These are phyloP conservation scores for Penaeus monodon DNA, from an alignment of 2,888 invertebrate genomes.

Conservation along the genomic window DNA sequence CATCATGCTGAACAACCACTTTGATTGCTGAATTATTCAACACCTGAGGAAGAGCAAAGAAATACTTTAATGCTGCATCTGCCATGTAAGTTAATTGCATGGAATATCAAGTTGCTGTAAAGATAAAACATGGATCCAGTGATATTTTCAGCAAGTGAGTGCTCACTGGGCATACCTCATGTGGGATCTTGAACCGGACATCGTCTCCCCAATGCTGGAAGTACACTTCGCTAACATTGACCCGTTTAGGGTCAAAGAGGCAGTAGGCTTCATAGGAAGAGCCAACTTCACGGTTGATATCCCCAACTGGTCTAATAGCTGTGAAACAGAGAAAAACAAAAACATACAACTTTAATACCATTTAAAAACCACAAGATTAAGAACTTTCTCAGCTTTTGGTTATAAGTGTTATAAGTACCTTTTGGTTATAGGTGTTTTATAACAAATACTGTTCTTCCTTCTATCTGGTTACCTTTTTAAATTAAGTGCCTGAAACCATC, in stretches of 20 bases:
- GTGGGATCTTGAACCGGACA: neutral
- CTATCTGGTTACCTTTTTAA: no score
- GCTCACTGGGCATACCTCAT: neutral
- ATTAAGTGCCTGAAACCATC: no score
- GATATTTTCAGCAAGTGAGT: no score
- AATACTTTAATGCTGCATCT: neutral
- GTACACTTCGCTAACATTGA: conserved; percentile 3
- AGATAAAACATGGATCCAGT: no score
- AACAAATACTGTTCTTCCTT: no score
- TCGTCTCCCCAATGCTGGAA: neutral
- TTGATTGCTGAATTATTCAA: conserved; percentile 35
- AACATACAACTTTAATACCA: no score
- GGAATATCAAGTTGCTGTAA: no score
- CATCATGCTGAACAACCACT: neutral
- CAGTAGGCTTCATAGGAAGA: conserved; percentile 31
- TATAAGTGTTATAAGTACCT: no score
- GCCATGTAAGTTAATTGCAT: neutral
- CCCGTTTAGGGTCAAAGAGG: conserved; percentile 19
- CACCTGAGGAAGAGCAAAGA: conserved; percentile 13
- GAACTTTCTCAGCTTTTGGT: no score
- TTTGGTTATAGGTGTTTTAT: no score
- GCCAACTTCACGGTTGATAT: conserved; percentile 16
- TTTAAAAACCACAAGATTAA: no score
- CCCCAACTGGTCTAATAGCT: conserved; percentile 1
- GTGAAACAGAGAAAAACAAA: neutral